Evolutionary conservation across 2,113 vertebrate genomes (phyloP).

Genomic region (Bos taurus): DNA sequence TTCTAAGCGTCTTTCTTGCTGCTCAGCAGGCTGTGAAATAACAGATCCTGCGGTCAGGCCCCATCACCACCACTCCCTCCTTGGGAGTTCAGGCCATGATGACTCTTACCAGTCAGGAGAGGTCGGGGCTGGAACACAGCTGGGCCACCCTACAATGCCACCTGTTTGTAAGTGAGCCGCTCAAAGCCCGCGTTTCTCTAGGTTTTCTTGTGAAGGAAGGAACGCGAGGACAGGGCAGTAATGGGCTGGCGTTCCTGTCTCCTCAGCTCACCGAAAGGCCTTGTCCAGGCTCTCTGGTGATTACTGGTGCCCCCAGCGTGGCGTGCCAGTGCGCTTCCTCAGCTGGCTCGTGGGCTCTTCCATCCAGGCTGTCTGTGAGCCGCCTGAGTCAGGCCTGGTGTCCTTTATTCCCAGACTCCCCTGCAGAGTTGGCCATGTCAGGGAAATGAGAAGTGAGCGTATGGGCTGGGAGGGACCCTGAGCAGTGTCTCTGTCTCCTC

Average conservation of each 20-base stretch:
- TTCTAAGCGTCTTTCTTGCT: background rate
- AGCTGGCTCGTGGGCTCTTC: background rate
- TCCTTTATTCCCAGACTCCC: background rate
- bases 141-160: background rate
- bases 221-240: background rate
- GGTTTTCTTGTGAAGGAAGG: background rate
- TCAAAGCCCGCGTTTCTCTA: background rate
- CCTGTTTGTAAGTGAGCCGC: background rate
- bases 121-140: background rate
- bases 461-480: background rate
- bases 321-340: background rate
- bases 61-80: background rate
- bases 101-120: background rate
- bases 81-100: background rate
- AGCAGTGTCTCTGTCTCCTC: background rate
- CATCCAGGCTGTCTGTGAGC: background rate
- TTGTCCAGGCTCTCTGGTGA: background rate
- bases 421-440: background rate
- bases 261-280: background rate
- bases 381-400: background rate
- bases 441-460: background rate
- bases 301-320: background rate
- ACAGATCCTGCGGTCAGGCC: background rate
- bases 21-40: background rate
- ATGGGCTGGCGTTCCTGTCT: background rate